Conservation (phyloP, 2,113 vertebrate genomes). For the Narcine bancroftii region DNA sequence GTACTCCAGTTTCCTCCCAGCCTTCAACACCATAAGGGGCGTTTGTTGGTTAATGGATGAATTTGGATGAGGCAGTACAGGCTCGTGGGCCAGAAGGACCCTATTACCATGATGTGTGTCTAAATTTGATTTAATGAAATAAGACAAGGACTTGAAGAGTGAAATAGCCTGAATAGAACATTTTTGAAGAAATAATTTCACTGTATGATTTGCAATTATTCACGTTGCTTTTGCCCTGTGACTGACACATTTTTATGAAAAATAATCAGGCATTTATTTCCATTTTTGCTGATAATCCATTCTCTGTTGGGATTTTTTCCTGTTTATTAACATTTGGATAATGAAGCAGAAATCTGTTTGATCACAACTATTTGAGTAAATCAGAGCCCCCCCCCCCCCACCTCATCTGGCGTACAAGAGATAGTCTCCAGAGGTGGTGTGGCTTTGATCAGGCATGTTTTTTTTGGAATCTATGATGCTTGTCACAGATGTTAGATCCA, state of each 20-base stretch:
- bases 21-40: too few relatives aligned
- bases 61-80: too few relatives aligned
- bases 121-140: too few relatives aligned
- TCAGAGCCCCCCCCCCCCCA: too few relatives aligned
- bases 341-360: neutral
- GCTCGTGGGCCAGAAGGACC: too few relatives aligned
- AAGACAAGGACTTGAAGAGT: neutral
- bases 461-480: neutral
- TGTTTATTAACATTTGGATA: neutral
- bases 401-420: neutral
- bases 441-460: neutral
- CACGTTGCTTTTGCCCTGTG: neutral
- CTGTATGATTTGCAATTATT: neutral
- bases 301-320: neutral
- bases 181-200: neutral
- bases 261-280: constrained; percentile 7
- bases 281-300: neutral
- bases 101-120: too few relatives aligned
- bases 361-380: neutral
- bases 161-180: neutral
- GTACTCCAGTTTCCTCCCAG: too few relatives aligned
- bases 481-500: neutral
- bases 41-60: too few relatives aligned
- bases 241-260: neutral
- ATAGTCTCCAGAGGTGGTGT: neutral